phyloP scores from a whole-genome alignment of 2,113 vertebrate species.

The Cyphotilapia sp. region DNA sequence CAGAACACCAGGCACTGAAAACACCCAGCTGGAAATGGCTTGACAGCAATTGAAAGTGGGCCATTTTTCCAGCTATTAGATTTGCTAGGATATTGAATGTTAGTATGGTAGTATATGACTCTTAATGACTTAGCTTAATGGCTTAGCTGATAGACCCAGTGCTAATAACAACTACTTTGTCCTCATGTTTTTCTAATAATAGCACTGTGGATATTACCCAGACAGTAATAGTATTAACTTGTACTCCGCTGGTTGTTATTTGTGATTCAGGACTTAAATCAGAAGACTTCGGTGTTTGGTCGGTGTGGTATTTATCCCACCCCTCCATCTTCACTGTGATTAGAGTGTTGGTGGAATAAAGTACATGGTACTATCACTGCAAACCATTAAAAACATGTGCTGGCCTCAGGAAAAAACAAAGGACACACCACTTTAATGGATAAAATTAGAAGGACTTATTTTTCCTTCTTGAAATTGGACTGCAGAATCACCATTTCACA shows the following conservation, averaged over 20 bases:
- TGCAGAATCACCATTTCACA: slow-evolving; percentile 1
- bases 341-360: background rate
- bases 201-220: background rate
- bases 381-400: background rate
- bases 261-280: background rate
- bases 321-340: background rate
- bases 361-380: background rate
- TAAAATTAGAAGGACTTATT: background rate
- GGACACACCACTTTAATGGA: background rate
- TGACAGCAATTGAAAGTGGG: background rate
- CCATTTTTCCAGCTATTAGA: background rate
- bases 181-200: background rate
- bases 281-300: background rate
- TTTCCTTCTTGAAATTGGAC: background rate
- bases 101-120: background rate
- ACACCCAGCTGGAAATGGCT: background rate
- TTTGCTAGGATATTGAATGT: background rate
- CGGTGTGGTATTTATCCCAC: background rate
- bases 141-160: background rate
- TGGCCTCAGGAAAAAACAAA: background rate
- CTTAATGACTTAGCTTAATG: background rate
- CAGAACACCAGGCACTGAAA: background rate
- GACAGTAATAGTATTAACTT: background rate
- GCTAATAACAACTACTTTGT: background rate
- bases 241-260: background rate